These are phyloP conservation scores for Anguilla rostrata DNA, from an alignment of 2,113 vertebrate genomes.

Conservation along the genomic window DNA sequence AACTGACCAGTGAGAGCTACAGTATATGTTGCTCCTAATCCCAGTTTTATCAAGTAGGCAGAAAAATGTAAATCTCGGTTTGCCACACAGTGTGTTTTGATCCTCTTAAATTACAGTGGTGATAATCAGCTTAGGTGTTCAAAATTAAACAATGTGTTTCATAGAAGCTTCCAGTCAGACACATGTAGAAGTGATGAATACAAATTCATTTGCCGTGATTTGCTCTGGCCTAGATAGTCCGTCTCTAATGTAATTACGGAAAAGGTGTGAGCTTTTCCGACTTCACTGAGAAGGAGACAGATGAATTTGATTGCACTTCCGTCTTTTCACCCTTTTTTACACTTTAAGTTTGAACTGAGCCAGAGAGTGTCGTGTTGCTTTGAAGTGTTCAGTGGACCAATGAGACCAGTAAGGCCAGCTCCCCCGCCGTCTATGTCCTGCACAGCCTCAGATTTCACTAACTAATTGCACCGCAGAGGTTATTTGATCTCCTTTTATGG, in stretches of 20 bases:
- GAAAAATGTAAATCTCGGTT: background rate
- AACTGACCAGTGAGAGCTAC: background rate
- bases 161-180: background rate
- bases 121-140: constrained; percentile 9
- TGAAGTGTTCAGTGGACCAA: constrained; percentile 44
- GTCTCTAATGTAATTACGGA: background rate
- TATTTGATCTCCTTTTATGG: constrained; percentile 44
- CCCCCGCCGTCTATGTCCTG: constrained; percentile 22
- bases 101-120: background rate
- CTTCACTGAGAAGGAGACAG: background rate
- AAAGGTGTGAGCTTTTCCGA: background rate
- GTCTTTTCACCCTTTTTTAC: background rate
- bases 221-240: constrained; percentile 16
- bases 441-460: constrained; percentile 45
- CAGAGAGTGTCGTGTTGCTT: constrained; percentile 28
- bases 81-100: background rate
- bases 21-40: background rate
- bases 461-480: constrained; percentile 53
- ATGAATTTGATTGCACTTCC: background rate
- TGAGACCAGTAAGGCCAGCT: constrained; percentile 31
- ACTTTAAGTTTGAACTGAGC: background rate
- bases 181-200: background rate
- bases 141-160: background rate
- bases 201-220: background rate
- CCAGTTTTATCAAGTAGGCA: background rate